Evolutionary conservation across 2,888 invertebrate species (phyloP), one percentile per base, ranked within the genome.

Genomic region (Athetis lepigone): DNA sequence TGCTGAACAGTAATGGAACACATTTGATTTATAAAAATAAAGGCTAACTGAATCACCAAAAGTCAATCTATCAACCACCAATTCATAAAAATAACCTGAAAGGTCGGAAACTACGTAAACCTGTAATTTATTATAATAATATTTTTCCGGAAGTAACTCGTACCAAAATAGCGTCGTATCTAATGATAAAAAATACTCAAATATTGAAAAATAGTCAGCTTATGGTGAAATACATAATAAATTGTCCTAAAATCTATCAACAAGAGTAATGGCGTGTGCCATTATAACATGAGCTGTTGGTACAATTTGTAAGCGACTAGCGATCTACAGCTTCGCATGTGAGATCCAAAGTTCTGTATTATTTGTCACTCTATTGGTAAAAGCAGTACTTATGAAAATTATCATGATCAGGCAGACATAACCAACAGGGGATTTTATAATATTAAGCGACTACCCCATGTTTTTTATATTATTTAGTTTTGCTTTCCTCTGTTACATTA

Each of bases 221-320:
- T 78, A 78, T 80, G 72, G 67, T 72, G 49, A 60, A 72, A 71
- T 64, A 81, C 47, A 69, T 75, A 80, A 79, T 73, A 72, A 60
- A 83, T 80, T 68, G 71, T 49, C 69, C 67, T 52, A 75, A 76
- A 80, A 82, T 82, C 82, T 77, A 83, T 83, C 83, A 82, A 75
- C 71, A 83, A 80, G 83, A 82, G 77, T 80, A 82, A 82, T 81
- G 75, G 75, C 66, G 52, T 46, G 57, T 21, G 51, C 68, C 50
- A 78, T 65, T 70, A 69, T 59, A 67, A 50, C 40, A 55, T 37
- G 56, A 66, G 63, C 11, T 42, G 56, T 7, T 64, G 79, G 68
- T 5, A 13, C 25, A 79, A 70, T 16, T 43, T 36, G 55, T 1
- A 56, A 64, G 75, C 37, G 50, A 33, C n/a, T n/a, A n/a, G n/a